Percentiles rank a stretch among this genome's conserved stretches.
Conservation (phyloP, 2,888 invertebrate species). For the Monochamus alternatus region DNA sequence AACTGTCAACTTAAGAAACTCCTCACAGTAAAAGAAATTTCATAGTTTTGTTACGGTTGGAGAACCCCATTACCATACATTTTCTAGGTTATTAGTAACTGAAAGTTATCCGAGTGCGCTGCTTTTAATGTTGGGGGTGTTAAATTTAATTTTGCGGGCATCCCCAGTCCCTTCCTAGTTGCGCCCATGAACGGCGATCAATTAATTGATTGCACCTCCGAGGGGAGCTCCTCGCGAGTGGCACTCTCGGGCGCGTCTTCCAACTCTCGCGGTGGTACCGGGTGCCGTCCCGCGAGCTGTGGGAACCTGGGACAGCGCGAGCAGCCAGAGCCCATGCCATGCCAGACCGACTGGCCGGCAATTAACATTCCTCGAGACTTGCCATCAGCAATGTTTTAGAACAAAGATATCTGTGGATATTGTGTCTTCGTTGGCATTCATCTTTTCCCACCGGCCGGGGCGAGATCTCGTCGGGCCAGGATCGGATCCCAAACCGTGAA, state of each 20-base stretch:
- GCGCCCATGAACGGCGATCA: not conserved
- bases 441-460: conserved; percentile 52
- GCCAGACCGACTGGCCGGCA: conserved; percentile 65
- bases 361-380: conserved; percentile 69
- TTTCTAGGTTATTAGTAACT: too few species aligned
- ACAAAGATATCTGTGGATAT: conserved; percentile 68
- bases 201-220: not conserved
- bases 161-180: too few species aligned
- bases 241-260: not conserved
- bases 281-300: conserved; percentile 39
- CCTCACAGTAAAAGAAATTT: too few species aligned
- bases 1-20: too few species aligned
- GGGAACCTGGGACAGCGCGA: conserved; percentile 48
- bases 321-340: conserved; percentile 57
- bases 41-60: too few species aligned
- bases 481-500: conserved; percentile 23
- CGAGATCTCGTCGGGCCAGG: conserved; percentile 43
- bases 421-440: conserved; percentile 59
- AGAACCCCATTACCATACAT: too few species aligned
- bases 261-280: conserved; percentile 27
- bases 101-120: too few species aligned
- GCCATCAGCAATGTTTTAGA: conserved; percentile 69
- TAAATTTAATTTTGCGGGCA: too few species aligned
- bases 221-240: not conserved
- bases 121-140: too few species aligned